These are phyloP conservation scores for Charina bottae DNA, from an alignment of 2,113 vertebrate species.

Conservation along the genomic window DNA sequence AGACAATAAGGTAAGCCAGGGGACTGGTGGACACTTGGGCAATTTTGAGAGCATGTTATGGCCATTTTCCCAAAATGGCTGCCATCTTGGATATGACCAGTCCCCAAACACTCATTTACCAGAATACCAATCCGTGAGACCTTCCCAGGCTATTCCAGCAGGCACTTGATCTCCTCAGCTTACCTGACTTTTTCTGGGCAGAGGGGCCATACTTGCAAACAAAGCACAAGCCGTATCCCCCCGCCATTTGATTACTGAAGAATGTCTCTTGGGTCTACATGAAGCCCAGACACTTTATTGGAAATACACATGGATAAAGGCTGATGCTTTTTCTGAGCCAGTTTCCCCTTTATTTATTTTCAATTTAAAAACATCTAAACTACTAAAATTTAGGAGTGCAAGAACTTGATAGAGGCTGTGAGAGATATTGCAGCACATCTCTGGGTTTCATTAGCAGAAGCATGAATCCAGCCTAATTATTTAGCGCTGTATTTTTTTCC, in stretches of 20 bases:
- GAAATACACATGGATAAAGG: not conserved
- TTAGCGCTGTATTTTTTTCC: not conserved
- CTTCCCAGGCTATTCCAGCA: not conserved
- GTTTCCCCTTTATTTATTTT: not conserved
- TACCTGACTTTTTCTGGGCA: not conserved
- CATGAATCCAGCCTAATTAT: not conserved
- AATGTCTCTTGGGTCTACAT: not conserved
- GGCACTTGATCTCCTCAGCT: not conserved
- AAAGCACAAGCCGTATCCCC: not conserved
- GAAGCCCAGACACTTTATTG: not conserved
- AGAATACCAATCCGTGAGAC: not conserved
- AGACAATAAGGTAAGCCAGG: not conserved
- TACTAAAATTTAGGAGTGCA: not conserved
- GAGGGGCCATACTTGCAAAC: not conserved
- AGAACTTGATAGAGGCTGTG: not conserved
- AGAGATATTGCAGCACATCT: not conserved
- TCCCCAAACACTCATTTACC: not conserved
- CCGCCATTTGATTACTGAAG: not conserved
- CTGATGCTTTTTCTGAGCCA: not conserved
- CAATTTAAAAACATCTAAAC: not conserved
- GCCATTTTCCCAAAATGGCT: not conserved
- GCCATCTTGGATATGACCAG: not conserved
- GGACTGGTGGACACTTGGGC: not conserved
- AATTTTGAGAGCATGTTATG: not conserved
- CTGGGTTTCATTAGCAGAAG: not conserved